These are phyloP conservation scores for Lasioglossum villosulum DNA, from an alignment of 2,888 invertebrate species.

Conservation along the genomic window DNA sequence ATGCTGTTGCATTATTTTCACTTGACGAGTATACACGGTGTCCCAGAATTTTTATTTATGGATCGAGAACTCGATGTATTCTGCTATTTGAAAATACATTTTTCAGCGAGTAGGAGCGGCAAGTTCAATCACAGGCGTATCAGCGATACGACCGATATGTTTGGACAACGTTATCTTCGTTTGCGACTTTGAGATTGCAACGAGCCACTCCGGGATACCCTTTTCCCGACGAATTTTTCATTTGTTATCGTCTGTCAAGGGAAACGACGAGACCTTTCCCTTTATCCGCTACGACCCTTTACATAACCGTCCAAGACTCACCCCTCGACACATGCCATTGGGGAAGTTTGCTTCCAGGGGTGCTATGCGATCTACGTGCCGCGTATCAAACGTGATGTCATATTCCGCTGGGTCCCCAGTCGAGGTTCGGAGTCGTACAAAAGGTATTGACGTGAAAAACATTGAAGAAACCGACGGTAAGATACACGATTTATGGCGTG, in stretches of 20 bases:
- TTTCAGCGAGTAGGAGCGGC: not conserved
- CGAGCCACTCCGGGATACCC: slow-evolving; percentile 22
- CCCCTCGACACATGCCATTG: slow-evolving; percentile 65
- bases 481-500: slow-evolving; percentile 8
- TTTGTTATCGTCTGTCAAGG: slow-evolving; percentile 67
- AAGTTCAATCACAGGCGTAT: not conserved
- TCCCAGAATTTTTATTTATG: no score
- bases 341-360: slow-evolving; percentile 60
- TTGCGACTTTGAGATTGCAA: slow-evolving; percentile 6
- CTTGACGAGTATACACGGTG: no score
- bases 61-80: no score
- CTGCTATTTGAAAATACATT: not conserved
- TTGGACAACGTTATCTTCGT: slow-evolving; percentile 48
- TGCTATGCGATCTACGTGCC: slow-evolving; percentile 55
- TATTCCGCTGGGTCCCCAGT: slow-evolving; percentile 47
- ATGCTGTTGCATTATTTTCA: no score
- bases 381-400: slow-evolving; percentile 68
- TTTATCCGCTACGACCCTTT: slow-evolving; percentile 56
- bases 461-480: slow-evolving; percentile 7
- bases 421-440: slow-evolving; percentile 24
- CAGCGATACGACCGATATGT: slow-evolving; percentile 41
- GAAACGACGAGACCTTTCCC: slow-evolving; percentile 49
- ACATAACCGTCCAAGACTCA: slow-evolving; percentile 63
- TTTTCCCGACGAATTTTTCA: slow-evolving; percentile 63
- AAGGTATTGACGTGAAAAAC: slow-evolving; percentile 45